Base-by-base conservation (phyloP, 2,888 invertebrate species). In the Leucophora obtusa region DNA sequence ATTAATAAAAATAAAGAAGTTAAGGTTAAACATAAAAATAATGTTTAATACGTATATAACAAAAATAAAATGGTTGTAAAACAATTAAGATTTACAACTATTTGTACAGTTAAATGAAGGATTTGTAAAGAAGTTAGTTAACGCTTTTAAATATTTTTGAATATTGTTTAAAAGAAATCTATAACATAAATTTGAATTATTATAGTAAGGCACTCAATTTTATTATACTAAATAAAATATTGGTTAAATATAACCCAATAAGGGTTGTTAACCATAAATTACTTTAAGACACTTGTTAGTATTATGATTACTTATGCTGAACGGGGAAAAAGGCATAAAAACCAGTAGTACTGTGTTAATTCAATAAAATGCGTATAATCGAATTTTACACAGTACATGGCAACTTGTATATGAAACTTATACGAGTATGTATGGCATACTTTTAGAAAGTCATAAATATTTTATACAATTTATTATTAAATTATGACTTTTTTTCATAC, bases 381-480 rank as follows among this genome's bases (percentile, higher is more conserved):
- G 81, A 81, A 81, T 81, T 81, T 81, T 77, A 77, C 77, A 81
- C 80, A 68, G 72, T 56, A 53, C 35, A 51, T 14, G 75, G 59
- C 50, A 35, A 47, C n/a, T n/a, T 47, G 43, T 47, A n/a, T n/a
- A 47, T 47, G 28, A 28, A 6, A 28, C 1, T 28, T 28, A 28
- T 28, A n/a, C n/a, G n/a, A n/a, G n/a, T n/a, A 28, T 33, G 53
- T 62, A 58, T 53, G 5, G 15, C 10, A 56, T n/a, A 59, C 66
- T 35, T 53, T 21, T 38, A 68, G 17, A 79, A 80, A 78, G 76
- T 70, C 83, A 83, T 84, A 84, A 84, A 84, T 84, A 84, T 83
- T 83, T 84, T 78, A 81, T 78, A 82, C 76, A 83, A 82, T 83
- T 82, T 83, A 79, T 82, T 83, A 79, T 85, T 83, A 82, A 83